Evolutionary conservation across 2,113 vertebrate species (phyloP), one percentile per base, ranked within the genome.

Genomic region (Mastomys natalensis): DNA sequence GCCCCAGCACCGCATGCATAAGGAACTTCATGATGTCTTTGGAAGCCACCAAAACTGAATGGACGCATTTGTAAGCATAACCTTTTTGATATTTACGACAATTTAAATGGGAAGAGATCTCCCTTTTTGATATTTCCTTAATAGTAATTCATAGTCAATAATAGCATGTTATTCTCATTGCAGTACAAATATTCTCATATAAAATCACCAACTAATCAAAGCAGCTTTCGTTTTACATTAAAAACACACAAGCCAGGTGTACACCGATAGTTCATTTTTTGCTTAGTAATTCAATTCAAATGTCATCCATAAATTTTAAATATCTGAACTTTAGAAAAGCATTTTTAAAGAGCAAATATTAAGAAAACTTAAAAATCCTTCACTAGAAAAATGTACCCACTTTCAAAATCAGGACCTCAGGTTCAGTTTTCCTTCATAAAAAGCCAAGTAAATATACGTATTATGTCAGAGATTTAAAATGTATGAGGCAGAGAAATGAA

Each of bases 391-490:
- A 64, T 10, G 4, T 22, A 9, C 29, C 24, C 29, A 43, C 15
- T 53, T 53, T 82, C 12, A 64, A 74, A 66, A 89, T 26, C n/a
- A 87, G 89, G 89, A 37, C 8, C 74, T 19, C 64, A 97, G 94
- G 31, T 90, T 91, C 24, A 93, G 13, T 96, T 73, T 94, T 51
- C 96, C 70, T 51, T 95, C 74, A 48, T 86, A 96, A 21, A 82
- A 95, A 93, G 80, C 87, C 24, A 26, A 15, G 12, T 87, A 72
- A 21, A 13, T 51, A 51, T 51, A 68, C 16, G 16, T 70, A 70
- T 89, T 31, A 48, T 37, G 12, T 58, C 64, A 7, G 34, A 31
- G 24, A 11, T 80, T 90, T 88, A 87, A 68, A 85, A 84, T 0
- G 0, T 76, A 92, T 13, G 3, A 87, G 74, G 43, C 48, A 89